These are phyloP conservation scores for Promerops cafer DNA, from an alignment of 2,113 vertebrate genomes.

Conservation along the genomic window DNA sequence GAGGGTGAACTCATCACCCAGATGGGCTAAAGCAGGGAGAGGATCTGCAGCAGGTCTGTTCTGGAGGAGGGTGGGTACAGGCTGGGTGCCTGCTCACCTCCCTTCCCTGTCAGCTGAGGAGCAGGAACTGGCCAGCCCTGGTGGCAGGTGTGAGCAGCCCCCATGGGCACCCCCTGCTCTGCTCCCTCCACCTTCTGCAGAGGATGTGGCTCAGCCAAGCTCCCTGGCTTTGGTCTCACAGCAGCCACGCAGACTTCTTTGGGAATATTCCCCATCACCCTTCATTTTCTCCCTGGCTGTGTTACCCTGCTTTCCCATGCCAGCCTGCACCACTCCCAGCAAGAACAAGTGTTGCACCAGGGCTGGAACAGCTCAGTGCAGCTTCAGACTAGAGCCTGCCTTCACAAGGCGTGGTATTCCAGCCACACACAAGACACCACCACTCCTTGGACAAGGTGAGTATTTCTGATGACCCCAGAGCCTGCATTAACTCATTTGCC, in stretches of 20 bases:
- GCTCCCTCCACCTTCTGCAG: neutral
- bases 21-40: neutral
- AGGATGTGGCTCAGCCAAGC: neutral
- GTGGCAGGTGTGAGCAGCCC: neutral
- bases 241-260: rapidly evolving
- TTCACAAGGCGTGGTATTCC: neutral
- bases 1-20: neutral
- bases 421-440: neutral
- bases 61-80: neutral
- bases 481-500: neutral
- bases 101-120: neutral
- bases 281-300: rapidly evolving
- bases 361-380: neutral
- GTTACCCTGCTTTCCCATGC: neutral
- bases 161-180: rapidly evolving
- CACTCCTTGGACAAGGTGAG: neutral
- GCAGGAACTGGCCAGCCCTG: neutral
- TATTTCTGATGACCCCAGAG: neutral
- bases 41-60: neutral
- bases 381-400: neutral
- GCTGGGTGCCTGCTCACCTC: neutral
- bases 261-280: neutral
- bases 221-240: neutral
- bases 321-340: neutral
- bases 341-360: neutral